Base-by-base conservation (phyloP, 1,140 invertebrate species). In the Oryctes rhinoceros region DNA sequence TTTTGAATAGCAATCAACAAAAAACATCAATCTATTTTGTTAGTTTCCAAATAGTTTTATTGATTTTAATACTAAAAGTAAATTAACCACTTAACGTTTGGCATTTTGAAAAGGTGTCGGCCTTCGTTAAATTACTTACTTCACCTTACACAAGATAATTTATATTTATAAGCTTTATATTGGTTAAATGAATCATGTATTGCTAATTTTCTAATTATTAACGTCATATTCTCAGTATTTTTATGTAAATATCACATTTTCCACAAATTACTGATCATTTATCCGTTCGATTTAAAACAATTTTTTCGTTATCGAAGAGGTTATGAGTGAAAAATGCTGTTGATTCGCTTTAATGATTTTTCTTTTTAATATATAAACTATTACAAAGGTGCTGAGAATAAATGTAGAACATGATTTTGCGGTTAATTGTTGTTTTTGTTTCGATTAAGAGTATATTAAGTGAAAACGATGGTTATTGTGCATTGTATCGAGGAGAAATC, bases 401-500 rank as follows among this genome's bases (percentile, higher is more conserved):
- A 67, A 67, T 24, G 20, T 24, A 67, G 20, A 67, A 30, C 65
- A 67, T 67, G 65, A 67, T 67, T 67, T 67, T 67, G 35, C 65
- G 65, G 30, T 24, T 67, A 67, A 18, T 67, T 67, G 10, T 67
- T 5, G 18, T 67, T 67, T 67, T 20, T 30, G 24, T 20, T 24
- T 67, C 18, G 13, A 35, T 35, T 24, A 30, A 24, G 6, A 35
- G 65, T 24, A 18, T 24, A 10, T 24, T 67, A 10, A 67, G 65
- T 67, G 65, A 67, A 24, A 67, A 67, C 35, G 65, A 67, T 67
- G 94, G 94, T 30, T 93, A 95, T 87, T 98, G 97, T 91, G 94
- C 93, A 20, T 92, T 93, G 3, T 98, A 98, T 87, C 94, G 92
- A 89, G 97, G 96, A 39, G 93, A 94, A 87, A 92, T 97, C 81